phyloP scores from a whole-genome alignment of 2,113 vertebrate species.

The Apaloderma vittatum region DNA sequence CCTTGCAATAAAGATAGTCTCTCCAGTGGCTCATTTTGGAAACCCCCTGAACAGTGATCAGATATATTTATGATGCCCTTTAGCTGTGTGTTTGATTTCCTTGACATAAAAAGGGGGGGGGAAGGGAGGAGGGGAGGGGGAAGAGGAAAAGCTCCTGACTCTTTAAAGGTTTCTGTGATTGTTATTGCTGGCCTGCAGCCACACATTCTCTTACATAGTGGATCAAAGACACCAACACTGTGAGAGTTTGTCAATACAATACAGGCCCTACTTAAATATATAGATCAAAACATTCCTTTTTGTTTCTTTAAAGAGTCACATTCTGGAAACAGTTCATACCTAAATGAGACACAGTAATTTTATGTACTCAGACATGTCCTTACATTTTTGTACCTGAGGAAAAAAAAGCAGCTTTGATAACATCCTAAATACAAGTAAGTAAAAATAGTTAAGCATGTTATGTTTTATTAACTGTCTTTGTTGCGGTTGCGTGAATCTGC shows the following conservation, averaged over 20 bases:
- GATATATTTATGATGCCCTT: constrained; percentile 78
- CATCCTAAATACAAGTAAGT: not conserved
- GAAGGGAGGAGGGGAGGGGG: not conserved
- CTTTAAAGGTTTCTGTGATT: constrained; percentile 67
- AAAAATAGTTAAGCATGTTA: not conserved
- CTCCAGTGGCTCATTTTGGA: constrained; percentile 66
- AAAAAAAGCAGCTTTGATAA: not conserved
- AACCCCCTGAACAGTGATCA: constrained; percentile 54
- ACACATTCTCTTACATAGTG: constrained; percentile 39
- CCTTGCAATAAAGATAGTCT: constrained; percentile 56
- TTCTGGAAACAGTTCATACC: constrained; percentile 22
- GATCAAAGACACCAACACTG: constrained; percentile 67
- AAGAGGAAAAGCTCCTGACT: constrained; percentile 14
- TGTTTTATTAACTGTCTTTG: not conserved
- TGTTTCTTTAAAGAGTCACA: constrained; percentile 38
- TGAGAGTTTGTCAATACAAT: constrained; percentile 56
- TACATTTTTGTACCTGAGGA: not conserved
- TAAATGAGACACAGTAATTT: constrained; percentile 21
- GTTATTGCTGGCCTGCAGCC: constrained; percentile 72
- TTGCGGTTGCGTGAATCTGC: not conserved
- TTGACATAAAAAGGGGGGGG: constrained; percentile 60
- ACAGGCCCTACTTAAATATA: constrained; percentile 39
- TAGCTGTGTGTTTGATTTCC: constrained; percentile 73
- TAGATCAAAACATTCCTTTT: constrained; percentile 50
- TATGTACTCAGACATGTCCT: not conserved